Evolutionary conservation across 2,113 vertebrate species (phyloP), one percentile per base, ranked within the genome.

Genomic region (Petrocephalus zakoni): DNA sequence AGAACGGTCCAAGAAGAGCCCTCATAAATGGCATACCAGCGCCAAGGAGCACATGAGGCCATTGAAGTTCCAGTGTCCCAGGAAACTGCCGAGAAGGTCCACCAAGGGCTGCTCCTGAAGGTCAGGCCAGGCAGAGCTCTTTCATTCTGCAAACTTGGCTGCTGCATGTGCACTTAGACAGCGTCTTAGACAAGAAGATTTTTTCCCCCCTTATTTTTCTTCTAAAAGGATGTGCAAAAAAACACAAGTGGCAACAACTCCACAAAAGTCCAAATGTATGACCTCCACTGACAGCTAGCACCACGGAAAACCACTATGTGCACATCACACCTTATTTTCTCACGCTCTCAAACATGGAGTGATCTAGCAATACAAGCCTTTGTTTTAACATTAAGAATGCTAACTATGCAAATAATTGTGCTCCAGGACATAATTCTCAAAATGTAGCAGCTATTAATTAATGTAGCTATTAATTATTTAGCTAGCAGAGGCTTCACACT

Each of bases 401-500:
- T 42, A 17, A 78, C 72, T 13, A 78, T 78, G 72, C 5, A 78
- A 42, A 78, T 78, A 13, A 37, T 13, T 0, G 13, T 42, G 15
- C 34, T 78, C 72, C 37, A 78, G 72, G 17, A 78, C 25, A 34
- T 15, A 42, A 37, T 42, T 78, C 19, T 78, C 34, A 78, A 78
- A 78, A 78, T 42, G 17, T 42, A 78, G 72, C 34, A 78, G 34
- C 72, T 42, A 78, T 78, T 42, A 78, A 78, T 37, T 78, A 78
- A 78, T 78, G 72, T 29, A 42, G 72, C 37, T 78, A 78, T 78
- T 75, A 75, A 75, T 75, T 78, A 78, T 34, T 42, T 78, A 78
- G 15, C 37, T 7, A 78, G 29, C 34, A 78, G 72, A 42, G 34
- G 72, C 34, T 42, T 42, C 17, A 42, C 34, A 78, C 34, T 78